These are phyloP conservation scores for Peromyscus polionotus DNA, from an alignment of 2,113 vertebrate genomes.

Conservation along the genomic window DNA sequence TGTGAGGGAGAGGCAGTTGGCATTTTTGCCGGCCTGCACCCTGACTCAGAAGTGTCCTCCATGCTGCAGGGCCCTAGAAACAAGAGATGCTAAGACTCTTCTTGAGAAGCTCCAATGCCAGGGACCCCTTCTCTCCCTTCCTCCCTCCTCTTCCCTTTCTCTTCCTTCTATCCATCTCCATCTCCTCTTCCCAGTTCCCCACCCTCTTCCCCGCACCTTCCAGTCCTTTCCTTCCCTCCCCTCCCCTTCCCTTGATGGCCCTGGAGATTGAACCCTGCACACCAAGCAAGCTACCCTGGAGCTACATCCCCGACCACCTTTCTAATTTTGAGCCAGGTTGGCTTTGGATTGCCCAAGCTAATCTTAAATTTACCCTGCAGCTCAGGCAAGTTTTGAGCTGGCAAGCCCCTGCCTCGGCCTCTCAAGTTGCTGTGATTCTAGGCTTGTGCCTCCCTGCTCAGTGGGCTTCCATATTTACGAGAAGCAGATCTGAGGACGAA, in stretches of 20 bases:
- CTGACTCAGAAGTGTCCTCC: not conserved
- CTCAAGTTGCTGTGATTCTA: not conserved
- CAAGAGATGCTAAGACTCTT: not conserved
- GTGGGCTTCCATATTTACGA: not conserved
- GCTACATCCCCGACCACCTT: not conserved
- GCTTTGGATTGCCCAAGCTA: not conserved
- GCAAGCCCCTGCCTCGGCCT: not conserved
- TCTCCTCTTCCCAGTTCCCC: not conserved
- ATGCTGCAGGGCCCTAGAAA: not conserved
- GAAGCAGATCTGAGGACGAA: not conserved
- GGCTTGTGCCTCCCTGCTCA: not conserved
- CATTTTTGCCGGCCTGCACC: not conserved
- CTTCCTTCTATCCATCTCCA: no score
- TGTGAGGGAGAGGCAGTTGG: not conserved
- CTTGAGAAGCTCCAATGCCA: no score
- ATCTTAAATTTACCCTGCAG: not conserved
- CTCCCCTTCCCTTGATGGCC: not conserved
- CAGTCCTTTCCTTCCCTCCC: rapidly evolving
- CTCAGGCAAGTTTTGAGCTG: not conserved
- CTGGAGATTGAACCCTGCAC: not conserved
- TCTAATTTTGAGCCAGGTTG: not conserved
- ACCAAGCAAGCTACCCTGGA: not conserved
- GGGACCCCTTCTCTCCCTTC: no score
- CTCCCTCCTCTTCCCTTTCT: not conserved
- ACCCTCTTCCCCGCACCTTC: rapidly evolving